Conservation (phyloP, 2,888 invertebrate species). For the Antitype chi region DNA sequence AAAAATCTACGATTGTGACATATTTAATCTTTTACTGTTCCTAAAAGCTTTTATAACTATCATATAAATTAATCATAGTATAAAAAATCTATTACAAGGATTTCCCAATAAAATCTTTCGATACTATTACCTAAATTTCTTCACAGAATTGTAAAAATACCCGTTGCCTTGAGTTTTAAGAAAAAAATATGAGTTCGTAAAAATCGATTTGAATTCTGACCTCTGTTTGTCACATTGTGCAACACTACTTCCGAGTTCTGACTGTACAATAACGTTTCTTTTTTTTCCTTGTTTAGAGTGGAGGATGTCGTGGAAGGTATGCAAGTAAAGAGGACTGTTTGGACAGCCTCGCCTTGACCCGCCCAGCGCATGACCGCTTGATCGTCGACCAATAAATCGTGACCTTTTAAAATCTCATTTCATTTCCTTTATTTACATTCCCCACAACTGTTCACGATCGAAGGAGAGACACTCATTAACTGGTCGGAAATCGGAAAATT, state of each 20-base stretch:
- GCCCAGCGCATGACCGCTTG: constrained; percentile 75
- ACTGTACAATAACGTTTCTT: constrained; percentile 70
- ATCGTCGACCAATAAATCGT: constrained; percentile 74
- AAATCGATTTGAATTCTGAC: constrained; percentile 55
- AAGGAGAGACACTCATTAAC: constrained; percentile 61
- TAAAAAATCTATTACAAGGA: constrained; percentile 29
- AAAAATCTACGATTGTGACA: constrained; percentile 24
- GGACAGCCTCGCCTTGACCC: constrained; percentile 80
- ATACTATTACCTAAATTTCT: constrained; percentile 40
- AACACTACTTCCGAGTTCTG: constrained; percentile 75
- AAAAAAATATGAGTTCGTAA: constrained; percentile 31
- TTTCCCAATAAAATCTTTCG: constrained; percentile 42
- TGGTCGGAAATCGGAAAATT: constrained; percentile 61
- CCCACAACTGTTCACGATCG: constrained; percentile 61
- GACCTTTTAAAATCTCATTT: constrained; percentile 78
- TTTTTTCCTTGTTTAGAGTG: constrained; percentile 72
- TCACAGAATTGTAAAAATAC: constrained; percentile 50
- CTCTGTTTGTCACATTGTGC: constrained; percentile 58
- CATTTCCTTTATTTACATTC: constrained; percentile 82
- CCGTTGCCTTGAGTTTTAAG: constrained; percentile 33
- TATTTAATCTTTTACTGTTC: constrained; percentile 46
- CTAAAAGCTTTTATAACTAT: constrained; percentile 55
- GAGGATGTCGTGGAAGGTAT: constrained; percentile 62
- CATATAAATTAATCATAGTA: constrained; percentile 31
- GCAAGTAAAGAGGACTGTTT: constrained; percentile 72